phyloP scores from a whole-genome alignment of 2,797 vertebrate species.

The Crocodylus rhombifer region DNA sequence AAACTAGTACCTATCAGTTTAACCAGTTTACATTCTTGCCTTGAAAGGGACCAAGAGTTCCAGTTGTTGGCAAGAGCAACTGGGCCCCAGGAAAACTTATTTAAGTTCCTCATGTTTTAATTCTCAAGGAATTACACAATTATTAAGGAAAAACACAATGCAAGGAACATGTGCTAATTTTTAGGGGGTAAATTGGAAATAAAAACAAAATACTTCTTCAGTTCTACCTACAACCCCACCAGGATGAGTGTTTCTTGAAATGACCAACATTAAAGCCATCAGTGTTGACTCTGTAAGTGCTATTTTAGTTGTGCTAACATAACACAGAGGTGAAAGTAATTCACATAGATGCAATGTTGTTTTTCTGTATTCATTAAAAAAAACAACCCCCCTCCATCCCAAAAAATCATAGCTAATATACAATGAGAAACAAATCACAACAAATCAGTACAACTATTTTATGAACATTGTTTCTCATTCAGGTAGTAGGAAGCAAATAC shows the following conservation, averaged over 20 bases:
- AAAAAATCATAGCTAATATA: neutral
- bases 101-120: neutral
- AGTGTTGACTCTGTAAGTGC: neutral
- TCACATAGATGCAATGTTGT: neutral
- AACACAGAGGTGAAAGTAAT: neutral
- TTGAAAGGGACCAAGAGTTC: no score
- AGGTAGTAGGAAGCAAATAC: neutral
- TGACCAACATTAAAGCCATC: fast-evolving
- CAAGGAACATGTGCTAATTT: neutral
- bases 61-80: neutral
- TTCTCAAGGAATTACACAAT: neutral
- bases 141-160: neutral
- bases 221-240: neutral
- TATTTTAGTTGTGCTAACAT: neutral
- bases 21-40: no score
- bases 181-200: neutral
- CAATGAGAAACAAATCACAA: neutral
- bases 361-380: neutral
- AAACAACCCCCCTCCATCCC: neutral
- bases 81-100: neutral
- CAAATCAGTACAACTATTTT: no score
- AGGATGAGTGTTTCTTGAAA: neutral
- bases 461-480: neutral
- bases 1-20: no score
- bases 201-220: neutral